A percentile compares a stretch with the other conserved stretches of the same genome.
These are phyloP conservation scores for Melanerpes aurifrons DNA, from an alignment of 2,113 vertebrate species.

Conservation along the genomic window DNA sequence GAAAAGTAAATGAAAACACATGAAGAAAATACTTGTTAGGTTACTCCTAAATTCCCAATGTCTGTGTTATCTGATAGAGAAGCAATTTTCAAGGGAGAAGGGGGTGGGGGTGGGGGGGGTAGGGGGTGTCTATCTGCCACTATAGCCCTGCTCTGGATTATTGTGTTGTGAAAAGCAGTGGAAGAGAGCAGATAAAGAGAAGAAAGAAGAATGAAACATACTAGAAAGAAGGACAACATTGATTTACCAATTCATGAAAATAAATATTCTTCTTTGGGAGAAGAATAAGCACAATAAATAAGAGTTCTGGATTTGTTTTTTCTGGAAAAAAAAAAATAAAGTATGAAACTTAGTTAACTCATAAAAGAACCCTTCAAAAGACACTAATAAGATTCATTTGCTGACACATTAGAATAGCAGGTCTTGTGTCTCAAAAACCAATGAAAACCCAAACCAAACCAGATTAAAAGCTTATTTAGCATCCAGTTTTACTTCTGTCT, in stretches of 20 bases:
- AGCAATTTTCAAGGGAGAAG: not conserved
- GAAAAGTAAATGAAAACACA: not conserved
- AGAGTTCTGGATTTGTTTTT: not conserved
- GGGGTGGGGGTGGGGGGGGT: too few species aligned
- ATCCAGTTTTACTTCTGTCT: not conserved
- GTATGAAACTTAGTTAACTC: not conserved
- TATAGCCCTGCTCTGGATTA: not conserved
- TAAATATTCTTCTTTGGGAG: not conserved
- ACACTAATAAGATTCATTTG: not conserved
- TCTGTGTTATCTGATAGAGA: not conserved
- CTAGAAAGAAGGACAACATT: not conserved
- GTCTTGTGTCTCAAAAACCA: not conserved
- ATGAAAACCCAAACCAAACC: not conserved
- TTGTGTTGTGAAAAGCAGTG: not conserved
- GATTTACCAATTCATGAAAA: not conserved
- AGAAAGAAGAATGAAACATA: not conserved
- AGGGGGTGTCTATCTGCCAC: not conserved
- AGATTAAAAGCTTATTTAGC: not conserved
- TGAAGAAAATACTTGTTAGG: not conserved
- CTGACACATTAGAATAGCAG: not conserved
- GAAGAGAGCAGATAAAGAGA: not conserved
- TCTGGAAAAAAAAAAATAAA: not conserved
- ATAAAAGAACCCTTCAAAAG: not conserved
- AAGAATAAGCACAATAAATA: not conserved
- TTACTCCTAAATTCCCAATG: not conserved